phyloP scores from a whole-genome alignment of 2,888 invertebrate species.

The Allacma fusca region DNA sequence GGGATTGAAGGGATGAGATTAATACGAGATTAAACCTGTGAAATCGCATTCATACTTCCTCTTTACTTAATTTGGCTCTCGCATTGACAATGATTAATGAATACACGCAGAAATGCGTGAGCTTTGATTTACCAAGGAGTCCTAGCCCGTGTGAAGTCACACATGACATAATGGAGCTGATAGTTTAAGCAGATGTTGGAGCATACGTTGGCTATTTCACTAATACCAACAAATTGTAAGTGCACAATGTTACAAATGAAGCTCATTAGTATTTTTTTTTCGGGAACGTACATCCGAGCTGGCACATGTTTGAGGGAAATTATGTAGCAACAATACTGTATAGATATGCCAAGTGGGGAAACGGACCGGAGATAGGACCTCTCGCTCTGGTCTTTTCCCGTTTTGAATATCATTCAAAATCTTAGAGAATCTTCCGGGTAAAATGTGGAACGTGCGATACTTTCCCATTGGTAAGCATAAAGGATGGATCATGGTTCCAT shows the following conservation, averaged over 20 bases:
- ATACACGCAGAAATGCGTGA: not conserved
- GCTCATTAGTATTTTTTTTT: too few species aligned
- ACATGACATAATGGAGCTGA: constrained; percentile 4
- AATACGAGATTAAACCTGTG: not conserved
- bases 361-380: too few species aligned
- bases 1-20: not conserved
- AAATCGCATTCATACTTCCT: not conserved
- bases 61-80: constrained; percentile 10
- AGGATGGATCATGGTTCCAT: not conserved
- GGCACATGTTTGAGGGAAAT: too few species aligned
- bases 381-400: too few species aligned
- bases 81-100: constrained; percentile 22
- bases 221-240: too few species aligned
- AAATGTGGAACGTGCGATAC: constrained; percentile 14
- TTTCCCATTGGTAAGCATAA: not conserved
- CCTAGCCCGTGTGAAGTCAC: not conserved
- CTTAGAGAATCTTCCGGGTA: not conserved
- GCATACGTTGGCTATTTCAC: too few species aligned
- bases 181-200: too few species aligned
- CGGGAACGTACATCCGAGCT: too few species aligned
- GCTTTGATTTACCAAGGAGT: not conserved
- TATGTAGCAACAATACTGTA: too few species aligned
- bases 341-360: too few species aligned
- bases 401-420: too few species aligned
- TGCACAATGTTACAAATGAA: too few species aligned